A percentile compares a stretch with the other conserved stretches of the same genome.
Conservation (phyloP, 2,113 vertebrate species). For the Cebus imitator region DNA sequence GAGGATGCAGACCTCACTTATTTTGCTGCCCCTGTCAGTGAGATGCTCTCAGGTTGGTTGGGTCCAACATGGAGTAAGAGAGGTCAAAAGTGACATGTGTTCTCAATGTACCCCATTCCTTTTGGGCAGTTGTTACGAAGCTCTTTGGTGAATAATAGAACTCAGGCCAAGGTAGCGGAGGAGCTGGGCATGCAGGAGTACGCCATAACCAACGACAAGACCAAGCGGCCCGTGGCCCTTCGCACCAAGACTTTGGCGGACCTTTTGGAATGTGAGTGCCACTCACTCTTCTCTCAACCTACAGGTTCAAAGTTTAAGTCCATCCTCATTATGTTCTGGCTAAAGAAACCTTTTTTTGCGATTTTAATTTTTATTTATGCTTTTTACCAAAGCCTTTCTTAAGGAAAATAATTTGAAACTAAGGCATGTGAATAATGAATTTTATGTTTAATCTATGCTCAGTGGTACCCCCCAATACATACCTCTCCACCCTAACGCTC, state of each 20-base stretch:
- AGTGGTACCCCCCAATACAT: fast-evolving
- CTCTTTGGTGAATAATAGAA: slow-evolving; percentile 98
- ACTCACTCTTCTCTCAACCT: neutral
- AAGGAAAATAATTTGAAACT: slow-evolving; percentile 1
- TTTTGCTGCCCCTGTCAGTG: neutral
- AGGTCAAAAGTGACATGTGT: neutral
- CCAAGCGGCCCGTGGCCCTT: slow-evolving; percentile 95
- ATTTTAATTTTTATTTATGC: slow-evolving; percentile 2
- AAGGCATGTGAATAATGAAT: neutral
- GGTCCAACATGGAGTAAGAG: neutral
- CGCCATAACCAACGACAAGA: slow-evolving; percentile 99
- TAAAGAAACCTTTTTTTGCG: neutral
- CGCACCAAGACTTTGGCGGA: slow-evolving; percentile 98
- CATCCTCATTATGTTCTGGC: neutral
- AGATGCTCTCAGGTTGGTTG: neutral
- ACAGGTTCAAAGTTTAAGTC: neutral
- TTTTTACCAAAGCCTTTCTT: neutral
- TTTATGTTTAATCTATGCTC: neutral
- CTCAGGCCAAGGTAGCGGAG: slow-evolving; percentile 98
- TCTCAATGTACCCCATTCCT: slow-evolving; percentile 39
- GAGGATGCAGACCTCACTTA: neutral
- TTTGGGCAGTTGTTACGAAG: slow-evolving; percentile 92
- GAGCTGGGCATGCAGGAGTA: slow-evolving; percentile 99
- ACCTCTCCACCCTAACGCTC: neutral
- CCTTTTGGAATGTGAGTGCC: slow-evolving; percentile 94